Base-by-base conservation (phyloP, 2,797 vertebrate species). In the Cephalopachus bancanus region DNA sequence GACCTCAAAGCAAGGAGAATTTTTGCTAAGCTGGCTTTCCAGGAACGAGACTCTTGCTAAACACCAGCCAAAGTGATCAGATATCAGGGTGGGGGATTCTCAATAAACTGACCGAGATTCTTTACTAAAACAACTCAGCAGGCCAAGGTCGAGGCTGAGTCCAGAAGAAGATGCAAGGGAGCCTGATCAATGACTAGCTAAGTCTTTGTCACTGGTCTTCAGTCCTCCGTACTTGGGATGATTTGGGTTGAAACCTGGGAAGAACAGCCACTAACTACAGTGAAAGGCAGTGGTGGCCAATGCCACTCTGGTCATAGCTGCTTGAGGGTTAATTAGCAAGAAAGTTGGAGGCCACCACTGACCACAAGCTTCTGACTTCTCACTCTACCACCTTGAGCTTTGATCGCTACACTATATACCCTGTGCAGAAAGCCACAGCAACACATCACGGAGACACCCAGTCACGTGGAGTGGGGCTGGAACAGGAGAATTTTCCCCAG, bases 361-460 rank as follows among this genome's bases (percentile, higher is more conserved):
- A 22, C 28, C 60, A 15, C 37, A 24, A 3, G 79, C 69, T 19
- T 44, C 80, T 37, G 71, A 53, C 53, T 16, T 33, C 37, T 14
- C 37, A 76, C 1, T 26, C 51, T 71, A 5, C 4, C 5, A 7
- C 76, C 78, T 11, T 0, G 0, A 59, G 53, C 55, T 57, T n/a
- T 7, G 0, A 24, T 22, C 44, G 7, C 57, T 37, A 3, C 2
- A 59, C 19, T n/a, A 16, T n/a, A 16, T 11, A n/a, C 1, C 1
- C 6, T 8, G 8, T 5, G 33, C 37, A 37, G 74, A 33, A 60
- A 60, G 12, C 16, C 37, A 33, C 12, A 4, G 64, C 12, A 2
- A 15, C 51, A 2, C 1, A 0, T 15, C 14, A 15, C 0, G 3
- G 51, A 28, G 37, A 57, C 1, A 69, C 17, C 51, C 0, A 15